Conservation (phyloP, 2,888 invertebrate species). For the Operophtera brumata region DNA sequence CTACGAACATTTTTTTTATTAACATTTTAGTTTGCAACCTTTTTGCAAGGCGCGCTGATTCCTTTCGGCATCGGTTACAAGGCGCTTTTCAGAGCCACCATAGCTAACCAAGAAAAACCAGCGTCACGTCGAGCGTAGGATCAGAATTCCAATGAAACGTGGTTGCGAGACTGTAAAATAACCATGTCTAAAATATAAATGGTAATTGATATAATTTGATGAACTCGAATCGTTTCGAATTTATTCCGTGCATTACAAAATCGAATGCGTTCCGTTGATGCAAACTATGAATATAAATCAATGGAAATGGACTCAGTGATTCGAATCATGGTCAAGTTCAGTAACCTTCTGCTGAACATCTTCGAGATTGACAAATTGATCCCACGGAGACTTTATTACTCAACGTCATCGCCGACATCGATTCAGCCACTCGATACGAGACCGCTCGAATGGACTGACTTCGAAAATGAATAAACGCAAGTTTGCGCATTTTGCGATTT, state of each 20-base stretch:
- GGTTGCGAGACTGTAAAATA: constrained; percentile 30
- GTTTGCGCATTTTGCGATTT: background rate
- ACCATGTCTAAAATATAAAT: constrained; percentile 35
- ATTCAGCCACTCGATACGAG: constrained; percentile 1
- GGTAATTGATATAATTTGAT: constrained; percentile 30
- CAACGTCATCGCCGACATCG: constrained; percentile 27
- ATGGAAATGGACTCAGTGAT: constrained; percentile 55
- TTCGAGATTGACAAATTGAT: constrained; percentile 55
- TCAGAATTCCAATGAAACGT: constrained; percentile 5
- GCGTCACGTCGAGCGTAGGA: background rate
- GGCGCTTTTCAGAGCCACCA: no score
- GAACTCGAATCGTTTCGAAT: constrained; percentile 36
- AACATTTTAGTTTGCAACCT: no score
- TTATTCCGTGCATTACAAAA: constrained; percentile 41
- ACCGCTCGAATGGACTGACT: background rate
- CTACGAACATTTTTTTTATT: no score
- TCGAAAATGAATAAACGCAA: background rate
- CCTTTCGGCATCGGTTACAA: no score
- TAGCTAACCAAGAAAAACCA: no score
- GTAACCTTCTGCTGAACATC: constrained; percentile 50
- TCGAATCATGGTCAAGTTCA: constrained; percentile 62
- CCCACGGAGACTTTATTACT: constrained; percentile 38
- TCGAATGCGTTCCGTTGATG: constrained; percentile 45
- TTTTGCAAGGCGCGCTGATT: no score
- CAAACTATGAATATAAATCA: constrained; percentile 66